Conservation (phyloP, 2,888 invertebrate genomes). For the Terebella lapidaria region DNA sequence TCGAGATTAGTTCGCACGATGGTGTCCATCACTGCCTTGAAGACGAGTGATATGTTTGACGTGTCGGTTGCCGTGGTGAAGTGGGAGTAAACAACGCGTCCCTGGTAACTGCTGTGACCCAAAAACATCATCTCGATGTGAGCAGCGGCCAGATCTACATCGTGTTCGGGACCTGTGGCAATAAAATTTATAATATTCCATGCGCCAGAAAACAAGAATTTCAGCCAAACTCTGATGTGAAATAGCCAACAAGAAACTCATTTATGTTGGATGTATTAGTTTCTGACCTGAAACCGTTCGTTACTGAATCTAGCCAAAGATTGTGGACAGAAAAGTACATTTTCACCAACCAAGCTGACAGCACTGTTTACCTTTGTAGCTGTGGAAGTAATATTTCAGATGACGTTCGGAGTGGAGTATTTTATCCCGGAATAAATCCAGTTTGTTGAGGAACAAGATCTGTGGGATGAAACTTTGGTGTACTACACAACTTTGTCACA, state of each 20-base stretch:
- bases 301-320: no score
- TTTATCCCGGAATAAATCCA: constrained; percentile 65
- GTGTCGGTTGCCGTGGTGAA: constrained; percentile 67
- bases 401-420: constrained; percentile 63
- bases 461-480: constrained; percentile 29
- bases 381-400: constrained; percentile 61
- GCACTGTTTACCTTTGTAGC: constrained; percentile 57
- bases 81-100: constrained; percentile 62
- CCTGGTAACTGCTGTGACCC: constrained; percentile 59
- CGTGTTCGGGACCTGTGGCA: constrained; percentile 60
- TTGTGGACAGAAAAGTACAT: no score
- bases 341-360: no score
- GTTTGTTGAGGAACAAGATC: constrained; percentile 63
- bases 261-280: no score
- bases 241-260: no score
- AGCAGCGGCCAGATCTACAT: constrained; percentile 63
- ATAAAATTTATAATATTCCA: no score
- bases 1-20: constrained; percentile 63
- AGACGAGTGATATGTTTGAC: constrained; percentile 64
- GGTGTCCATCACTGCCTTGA: constrained; percentile 66
- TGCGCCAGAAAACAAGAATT: no score
- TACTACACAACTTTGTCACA: no score
- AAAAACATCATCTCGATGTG: constrained; percentile 64
- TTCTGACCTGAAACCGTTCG: no score
- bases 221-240: no score